Conservation (phyloP, 2,113 vertebrate species). For the Solea senegalensis region DNA sequence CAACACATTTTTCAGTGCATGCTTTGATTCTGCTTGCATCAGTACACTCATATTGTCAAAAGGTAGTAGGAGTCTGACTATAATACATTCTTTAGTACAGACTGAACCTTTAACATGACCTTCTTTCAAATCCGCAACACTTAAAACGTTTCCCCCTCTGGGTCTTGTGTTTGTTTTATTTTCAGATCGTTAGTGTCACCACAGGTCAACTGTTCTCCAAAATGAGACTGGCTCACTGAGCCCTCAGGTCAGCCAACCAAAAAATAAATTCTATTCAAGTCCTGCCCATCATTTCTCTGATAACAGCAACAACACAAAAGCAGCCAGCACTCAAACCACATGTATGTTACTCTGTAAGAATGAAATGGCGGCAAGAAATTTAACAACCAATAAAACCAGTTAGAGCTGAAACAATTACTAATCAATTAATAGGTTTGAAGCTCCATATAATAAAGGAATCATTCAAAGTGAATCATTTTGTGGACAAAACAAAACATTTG, state of each 20-base stretch:
- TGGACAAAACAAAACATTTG: too few species aligned
- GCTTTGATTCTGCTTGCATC: too few species aligned
- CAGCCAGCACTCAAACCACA: background rate
- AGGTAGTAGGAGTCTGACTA: too few species aligned
- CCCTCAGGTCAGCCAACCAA: conserved; percentile 27
- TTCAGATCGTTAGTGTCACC: conserved; percentile 26
- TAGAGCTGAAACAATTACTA: background rate
- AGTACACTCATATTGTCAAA: too few species aligned
- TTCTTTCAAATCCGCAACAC: conserved; percentile 23
- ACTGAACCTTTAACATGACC: conserved; percentile 31
- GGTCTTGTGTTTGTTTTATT: conserved; percentile 43
- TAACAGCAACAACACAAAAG: conserved; percentile 14
- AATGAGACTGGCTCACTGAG: conserved; percentile 2
- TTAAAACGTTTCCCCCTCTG: conserved; percentile 15
- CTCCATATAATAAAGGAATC: too few species aligned
- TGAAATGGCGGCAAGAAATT: background rate
- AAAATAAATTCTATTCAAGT: conserved; percentile 4
- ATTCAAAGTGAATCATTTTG: too few species aligned
- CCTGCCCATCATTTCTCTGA: conserved; percentile 11
- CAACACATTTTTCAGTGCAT: too few species aligned
- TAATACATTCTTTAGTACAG: background rate
- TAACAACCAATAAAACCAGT: background rate
- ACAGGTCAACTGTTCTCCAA: conserved; percentile 22
- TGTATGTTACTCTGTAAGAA: background rate
- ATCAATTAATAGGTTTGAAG: too few species aligned